A percentile compares a stretch with the other conserved stretches of the same genome.
Conservation (phyloP, 2,797 vertebrate species). For the Phoebastria nigripes region DNA sequence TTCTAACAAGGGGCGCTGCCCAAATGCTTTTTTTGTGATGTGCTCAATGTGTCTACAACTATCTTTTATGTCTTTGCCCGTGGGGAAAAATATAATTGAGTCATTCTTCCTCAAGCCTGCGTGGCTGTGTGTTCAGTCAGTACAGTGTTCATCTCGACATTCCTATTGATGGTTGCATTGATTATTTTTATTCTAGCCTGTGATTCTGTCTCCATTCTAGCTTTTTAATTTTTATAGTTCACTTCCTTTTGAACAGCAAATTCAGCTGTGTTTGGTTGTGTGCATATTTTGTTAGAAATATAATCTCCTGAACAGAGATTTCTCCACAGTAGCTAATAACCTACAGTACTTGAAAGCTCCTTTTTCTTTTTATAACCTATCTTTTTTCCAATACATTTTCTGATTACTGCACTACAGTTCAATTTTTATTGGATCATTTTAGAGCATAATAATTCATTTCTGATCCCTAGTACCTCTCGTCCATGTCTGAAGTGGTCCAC, state of each 20-base stretch:
- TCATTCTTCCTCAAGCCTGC: conserved; percentile 53
- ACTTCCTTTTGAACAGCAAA: conserved; percentile 38
- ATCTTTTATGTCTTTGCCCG: conserved; percentile 61
- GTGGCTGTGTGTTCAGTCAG: conserved; percentile 42
- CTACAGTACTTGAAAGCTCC: conserved; percentile 31
- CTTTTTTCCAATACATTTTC: conserved; percentile 48
- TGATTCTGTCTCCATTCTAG: conserved; percentile 8
- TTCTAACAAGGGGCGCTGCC: conserved; percentile 44
- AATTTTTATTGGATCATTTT: conserved; percentile 67
- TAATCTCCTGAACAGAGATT: conserved; percentile 17
- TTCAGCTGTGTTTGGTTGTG: neutral
- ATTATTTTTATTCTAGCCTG: conserved; percentile 60
- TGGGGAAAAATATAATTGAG: conserved; percentile 63
- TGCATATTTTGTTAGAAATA: conserved; percentile 4
- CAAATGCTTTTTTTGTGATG: conserved; percentile 22
- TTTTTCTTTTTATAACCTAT: conserved; percentile 51
- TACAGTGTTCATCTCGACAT: conserved; percentile 47
- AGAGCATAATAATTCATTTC: conserved; percentile 59
- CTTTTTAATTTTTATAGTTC: conserved; percentile 49
- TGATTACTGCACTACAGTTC: conserved; percentile 50
- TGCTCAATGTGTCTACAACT: conserved; percentile 53
- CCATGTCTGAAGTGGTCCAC: conserved; percentile 31
- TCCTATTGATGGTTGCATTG: conserved; percentile 64
- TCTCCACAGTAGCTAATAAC: conserved; percentile 27
- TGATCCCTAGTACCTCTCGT: conserved; percentile 48